These are phyloP conservation scores for Xestobium rufovillosum DNA, from an alignment of 2,888 invertebrate genomes.

Conservation along the genomic window DNA sequence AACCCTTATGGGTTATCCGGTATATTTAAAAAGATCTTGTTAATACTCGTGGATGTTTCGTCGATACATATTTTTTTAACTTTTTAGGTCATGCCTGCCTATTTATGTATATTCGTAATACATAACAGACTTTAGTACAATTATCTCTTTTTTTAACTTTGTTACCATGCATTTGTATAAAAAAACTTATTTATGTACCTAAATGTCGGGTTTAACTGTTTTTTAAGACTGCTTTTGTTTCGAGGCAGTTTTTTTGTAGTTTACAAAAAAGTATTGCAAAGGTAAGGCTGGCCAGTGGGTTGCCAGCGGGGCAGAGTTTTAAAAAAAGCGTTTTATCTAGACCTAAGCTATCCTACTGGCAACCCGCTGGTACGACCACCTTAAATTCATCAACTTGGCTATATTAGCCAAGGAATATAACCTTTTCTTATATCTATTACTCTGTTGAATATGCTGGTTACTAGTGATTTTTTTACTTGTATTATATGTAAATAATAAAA, in stretches of 20 bases:
- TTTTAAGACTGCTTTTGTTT: conserved; percentile 17
- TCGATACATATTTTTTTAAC: not conserved
- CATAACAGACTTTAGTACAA: conserved; percentile 35
- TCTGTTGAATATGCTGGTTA: no score
- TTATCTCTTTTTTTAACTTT: conserved; percentile 39
- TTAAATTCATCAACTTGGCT: no score
- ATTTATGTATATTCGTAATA: conserved; percentile 26
- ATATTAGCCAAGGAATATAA: conserved; percentile 36
- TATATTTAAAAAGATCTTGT: not conserved
- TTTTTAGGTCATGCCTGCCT: conserved; percentile 19
- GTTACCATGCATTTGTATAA: conserved; percentile 37
- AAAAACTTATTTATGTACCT: conserved; percentile 19
- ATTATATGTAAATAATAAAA: conserved; percentile 39
- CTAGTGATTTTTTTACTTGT: conserved; percentile 38
- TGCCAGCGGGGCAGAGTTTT: no score
- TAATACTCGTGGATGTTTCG: not conserved
- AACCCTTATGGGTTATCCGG: no score
- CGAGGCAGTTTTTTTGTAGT: conserved; percentile 19
- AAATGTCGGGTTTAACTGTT: conserved; percentile 23
- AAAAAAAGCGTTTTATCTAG: no score
- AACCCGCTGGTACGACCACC: no score
- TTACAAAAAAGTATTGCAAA: no score
- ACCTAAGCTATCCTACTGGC: no score
- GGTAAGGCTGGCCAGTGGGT: no score
- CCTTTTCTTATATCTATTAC: no score